Evolutionary conservation across 2,113 vertebrate species (phyloP).

Genomic region (Lepus timidus): DNA sequence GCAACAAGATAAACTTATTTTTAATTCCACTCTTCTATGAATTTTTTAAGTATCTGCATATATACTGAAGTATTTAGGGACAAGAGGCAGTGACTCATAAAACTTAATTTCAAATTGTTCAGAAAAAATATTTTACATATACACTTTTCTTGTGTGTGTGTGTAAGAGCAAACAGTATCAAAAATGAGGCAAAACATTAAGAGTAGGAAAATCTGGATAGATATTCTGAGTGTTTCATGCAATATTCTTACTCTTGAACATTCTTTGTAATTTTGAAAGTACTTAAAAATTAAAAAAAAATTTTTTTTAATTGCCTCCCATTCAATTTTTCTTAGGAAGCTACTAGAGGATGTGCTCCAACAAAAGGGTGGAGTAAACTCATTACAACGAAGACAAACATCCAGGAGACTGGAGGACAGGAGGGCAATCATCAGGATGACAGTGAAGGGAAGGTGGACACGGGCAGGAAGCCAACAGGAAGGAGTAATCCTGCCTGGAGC

Average conservation of each 20-base stretch:
- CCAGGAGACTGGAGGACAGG: not conserved
- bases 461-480: not conserved
- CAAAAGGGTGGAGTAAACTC: not conserved
- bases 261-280: not conserved
- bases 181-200: conserved; percentile 2
- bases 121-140: not conserved
- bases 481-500: not conserved
- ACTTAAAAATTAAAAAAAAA: not conserved
- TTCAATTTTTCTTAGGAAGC: not conserved
- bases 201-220: not conserved
- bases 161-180: not conserved
- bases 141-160: not conserved
- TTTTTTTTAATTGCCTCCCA: not conserved
- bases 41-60: not conserved
- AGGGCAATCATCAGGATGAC: not conserved
- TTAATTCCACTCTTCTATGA: not conserved
- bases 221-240: not conserved
- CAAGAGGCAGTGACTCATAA: not conserved
- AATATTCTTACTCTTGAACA: not conserved
- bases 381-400: conserved; percentile 1
- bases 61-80: not conserved
- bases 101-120: conserved; percentile 1
- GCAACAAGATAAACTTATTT: no score
- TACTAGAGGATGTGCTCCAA: not conserved
- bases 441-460: not conserved